phyloP scores from a whole-genome alignment of 1,140 invertebrate genomes.

The Platyscapa corneri region DNA sequence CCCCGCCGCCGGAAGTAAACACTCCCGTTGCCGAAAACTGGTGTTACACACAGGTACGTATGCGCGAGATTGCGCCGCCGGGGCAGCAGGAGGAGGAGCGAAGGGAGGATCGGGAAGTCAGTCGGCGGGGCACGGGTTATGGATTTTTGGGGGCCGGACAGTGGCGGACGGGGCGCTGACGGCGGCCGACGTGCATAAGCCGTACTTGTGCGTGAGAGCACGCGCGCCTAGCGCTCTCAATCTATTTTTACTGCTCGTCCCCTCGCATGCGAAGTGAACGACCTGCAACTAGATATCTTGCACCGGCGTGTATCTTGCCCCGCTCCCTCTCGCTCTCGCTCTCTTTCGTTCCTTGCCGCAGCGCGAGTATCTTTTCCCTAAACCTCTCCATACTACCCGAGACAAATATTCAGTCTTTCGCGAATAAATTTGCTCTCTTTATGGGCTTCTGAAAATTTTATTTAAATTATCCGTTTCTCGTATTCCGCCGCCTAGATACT shows the following conservation, averaged over 20 bases:
- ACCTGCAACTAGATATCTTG: slow-evolving; percentile 73
- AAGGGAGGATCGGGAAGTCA: too few relatives aligned
- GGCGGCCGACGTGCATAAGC: not conserved
- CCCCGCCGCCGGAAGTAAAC: slow-evolving; percentile 91
- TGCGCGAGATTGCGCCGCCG: too few relatives aligned
- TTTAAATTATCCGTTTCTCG: not conserved
- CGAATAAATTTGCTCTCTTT: not conserved
- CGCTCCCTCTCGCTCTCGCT: not conserved
- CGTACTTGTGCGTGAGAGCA: slow-evolving; percentile 59
- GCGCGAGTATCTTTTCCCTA: not conserved
- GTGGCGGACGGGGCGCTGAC: too few relatives aligned
- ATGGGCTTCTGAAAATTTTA: not conserved
- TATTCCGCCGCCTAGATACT: too few relatives aligned
- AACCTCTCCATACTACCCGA: not conserved
- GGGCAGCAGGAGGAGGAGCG: too few relatives aligned
- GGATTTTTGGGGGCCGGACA: not conserved
- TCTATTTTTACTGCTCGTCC: slow-evolving; percentile 73
- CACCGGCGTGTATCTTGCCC: slow-evolving; percentile 43
- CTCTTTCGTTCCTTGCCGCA: not conserved
- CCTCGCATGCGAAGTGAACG: slow-evolving; percentile 70
- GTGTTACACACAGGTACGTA: slow-evolving; percentile 94
- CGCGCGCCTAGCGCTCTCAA: slow-evolving; percentile 49
- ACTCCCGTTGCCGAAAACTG: slow-evolving; percentile 96
- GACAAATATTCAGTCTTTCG: not conserved
- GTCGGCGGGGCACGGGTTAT: too few relatives aligned